These are phyloP conservation scores for Plemyria rubiginata DNA, from an alignment of 2,888 invertebrate species.

Conservation along the genomic window DNA sequence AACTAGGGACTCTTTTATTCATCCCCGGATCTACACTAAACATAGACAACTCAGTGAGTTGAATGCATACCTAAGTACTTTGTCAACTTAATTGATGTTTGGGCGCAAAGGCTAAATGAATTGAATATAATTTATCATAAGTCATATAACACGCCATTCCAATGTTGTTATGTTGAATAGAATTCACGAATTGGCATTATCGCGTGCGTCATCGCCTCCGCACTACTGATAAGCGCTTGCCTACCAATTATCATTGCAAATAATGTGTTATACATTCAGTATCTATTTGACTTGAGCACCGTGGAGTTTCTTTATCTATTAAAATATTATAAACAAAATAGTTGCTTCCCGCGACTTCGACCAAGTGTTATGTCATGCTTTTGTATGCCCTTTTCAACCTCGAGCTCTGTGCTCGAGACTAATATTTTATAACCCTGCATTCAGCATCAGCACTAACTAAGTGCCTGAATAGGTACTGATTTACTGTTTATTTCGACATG, in stretches of 20 bases:
- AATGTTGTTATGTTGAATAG: constrained; percentile 18
- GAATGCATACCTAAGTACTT: neutral
- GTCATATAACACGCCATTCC: constrained; percentile 16
- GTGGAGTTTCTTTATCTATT: constrained; percentile 67
- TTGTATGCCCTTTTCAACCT: neutral
- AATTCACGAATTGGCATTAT: constrained; percentile 54
- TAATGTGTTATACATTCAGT: constrained; percentile 73
- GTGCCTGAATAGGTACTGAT: neutral
- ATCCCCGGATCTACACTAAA: too few species aligned
- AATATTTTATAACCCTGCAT: neutral
- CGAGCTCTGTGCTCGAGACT: too few species aligned
- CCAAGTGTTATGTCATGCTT: neutral
- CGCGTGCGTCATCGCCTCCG: constrained; percentile 82
- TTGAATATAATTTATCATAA: constrained; percentile 3
- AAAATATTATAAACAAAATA: constrained; percentile 52
- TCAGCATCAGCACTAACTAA: constrained; percentile 12
- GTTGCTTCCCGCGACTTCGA: constrained; percentile 9
- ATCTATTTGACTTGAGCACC: constrained; percentile 56
- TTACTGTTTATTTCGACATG: constrained; percentile 31
- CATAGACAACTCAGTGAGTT: neutral
- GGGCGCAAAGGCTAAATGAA: neutral
- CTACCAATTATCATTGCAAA: constrained; percentile 83
- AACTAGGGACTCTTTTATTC: too few species aligned
- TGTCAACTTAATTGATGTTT: neutral
- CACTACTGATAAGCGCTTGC: constrained; percentile 78